Evolutionary conservation across 2,888 invertebrate species (phyloP).

Genomic region (Morinoia aosen): DNA sequence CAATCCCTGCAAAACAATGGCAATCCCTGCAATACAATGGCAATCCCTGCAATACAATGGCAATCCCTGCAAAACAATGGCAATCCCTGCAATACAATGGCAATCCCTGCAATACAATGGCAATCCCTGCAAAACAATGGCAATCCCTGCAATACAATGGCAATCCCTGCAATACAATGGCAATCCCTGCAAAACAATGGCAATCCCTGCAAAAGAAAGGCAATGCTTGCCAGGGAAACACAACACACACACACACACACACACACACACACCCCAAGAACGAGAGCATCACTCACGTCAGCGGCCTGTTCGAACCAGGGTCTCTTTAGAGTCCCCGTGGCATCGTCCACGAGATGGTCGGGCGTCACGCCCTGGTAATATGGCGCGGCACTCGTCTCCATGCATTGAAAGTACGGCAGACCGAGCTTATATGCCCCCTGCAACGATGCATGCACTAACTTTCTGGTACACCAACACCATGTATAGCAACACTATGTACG

Average conservation of each 20-base stretch:
- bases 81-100: no score
- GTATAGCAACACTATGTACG: no score
- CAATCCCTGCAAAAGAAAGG: background rate
- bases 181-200: background rate
- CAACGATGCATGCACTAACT: slow-evolving; percentile 18
- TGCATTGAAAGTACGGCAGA: slow-evolving; percentile 38
- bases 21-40: no score
- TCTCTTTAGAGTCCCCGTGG: background rate
- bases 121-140: no score
- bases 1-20: no score
- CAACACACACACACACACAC: background rate
- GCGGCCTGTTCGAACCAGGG: slow-evolving; percentile 23
- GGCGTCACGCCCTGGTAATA: background rate
- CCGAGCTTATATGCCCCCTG: slow-evolving; percentile 45
- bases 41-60: no score
- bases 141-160: background rate
- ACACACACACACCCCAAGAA: background rate
- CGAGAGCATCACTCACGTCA: slow-evolving; percentile 21
- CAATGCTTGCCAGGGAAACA: background rate
- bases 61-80: no score
- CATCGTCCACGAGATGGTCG: slow-evolving; percentile 38
- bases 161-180: background rate
- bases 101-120: no score
- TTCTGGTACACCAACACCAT: no score
- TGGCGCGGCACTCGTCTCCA: background rate